Evolutionary conservation across 2,113 vertebrate species (phyloP).

Genomic region (Sebastes schlegelii): DNA sequence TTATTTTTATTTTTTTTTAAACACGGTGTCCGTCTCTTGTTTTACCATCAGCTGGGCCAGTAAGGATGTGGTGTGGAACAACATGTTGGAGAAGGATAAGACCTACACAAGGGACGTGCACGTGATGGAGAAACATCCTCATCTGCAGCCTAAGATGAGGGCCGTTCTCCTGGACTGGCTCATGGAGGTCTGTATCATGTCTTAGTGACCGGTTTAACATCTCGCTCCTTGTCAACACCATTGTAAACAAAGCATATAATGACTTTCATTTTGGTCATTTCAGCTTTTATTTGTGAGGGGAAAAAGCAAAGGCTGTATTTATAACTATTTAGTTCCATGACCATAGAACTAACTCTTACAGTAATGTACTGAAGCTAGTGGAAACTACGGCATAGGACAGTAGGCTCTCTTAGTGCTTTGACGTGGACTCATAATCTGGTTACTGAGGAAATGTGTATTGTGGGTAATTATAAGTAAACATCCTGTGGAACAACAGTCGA

Average conservation of each 20-base stretch:
- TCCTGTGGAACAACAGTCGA: neutral
- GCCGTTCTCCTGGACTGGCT: conserved; percentile 96
- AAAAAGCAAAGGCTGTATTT: neutral
- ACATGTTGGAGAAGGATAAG: conserved; percentile 93
- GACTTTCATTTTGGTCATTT: neutral
- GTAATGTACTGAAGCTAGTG: neutral
- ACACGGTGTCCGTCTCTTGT: neutral
- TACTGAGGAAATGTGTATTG: neutral
- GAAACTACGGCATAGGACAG: too few relatives aligned
- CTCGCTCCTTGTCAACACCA: neutral
- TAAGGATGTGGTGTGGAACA: conserved; percentile 94
- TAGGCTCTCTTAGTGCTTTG: neutral
- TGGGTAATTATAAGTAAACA: neutral
- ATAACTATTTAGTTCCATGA: neutral
- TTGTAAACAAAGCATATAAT: neutral
- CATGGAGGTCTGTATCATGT: conserved; percentile 90
- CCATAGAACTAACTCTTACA: neutral
- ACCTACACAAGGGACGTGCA: conserved; percentile 87
- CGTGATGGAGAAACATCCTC: conserved; percentile 92
- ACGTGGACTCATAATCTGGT: neutral
- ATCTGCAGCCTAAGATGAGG: conserved; percentile 95
- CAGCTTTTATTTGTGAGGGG: neutral
- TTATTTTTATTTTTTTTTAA: neutral
- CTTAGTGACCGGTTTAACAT: neutral
- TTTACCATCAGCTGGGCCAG: conserved; percentile 90